These are phyloP conservation scores for Penaeus chinensis DNA, from an alignment of 1,140 invertebrate species.

Conservation along the genomic window DNA sequence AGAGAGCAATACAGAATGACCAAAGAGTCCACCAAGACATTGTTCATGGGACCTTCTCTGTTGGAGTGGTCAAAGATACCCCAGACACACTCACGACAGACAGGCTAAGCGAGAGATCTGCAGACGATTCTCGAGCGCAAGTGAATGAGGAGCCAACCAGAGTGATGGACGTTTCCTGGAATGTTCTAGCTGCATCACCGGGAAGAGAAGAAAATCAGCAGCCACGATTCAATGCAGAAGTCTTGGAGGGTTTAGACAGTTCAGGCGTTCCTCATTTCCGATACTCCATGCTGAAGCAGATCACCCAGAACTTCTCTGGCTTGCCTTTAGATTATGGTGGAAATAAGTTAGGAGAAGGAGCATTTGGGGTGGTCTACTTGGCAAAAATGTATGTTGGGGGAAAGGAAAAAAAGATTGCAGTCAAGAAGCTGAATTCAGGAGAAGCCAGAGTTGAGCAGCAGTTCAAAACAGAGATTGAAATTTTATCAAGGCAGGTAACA, in stretches of 20 bases:
- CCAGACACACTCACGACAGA: no score
- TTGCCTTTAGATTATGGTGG: conserved; percentile 65
- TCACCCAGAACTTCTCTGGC: conserved; percentile 67
- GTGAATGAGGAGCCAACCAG: no score
- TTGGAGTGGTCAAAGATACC: no score
- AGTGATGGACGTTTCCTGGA: no score
- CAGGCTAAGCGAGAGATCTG: no score
- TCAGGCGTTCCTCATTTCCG: conserved; percentile 68
- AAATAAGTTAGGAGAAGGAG: conserved; percentile 74
- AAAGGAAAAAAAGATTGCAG: conserved; percentile 71
- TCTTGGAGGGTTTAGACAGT: conserved; percentile 61
- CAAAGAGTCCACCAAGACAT: no score
- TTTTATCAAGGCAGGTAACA: conserved; percentile 65
- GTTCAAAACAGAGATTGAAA: conserved; percentile 77
- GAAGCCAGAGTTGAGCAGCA: conserved; percentile 70
- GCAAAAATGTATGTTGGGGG: conserved; percentile 68
- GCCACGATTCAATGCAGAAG: conserved; percentile 5
- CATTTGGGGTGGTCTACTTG: conserved; percentile 78
- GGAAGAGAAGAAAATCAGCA: not conserved
- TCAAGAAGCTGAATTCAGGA: conserved; percentile 74
- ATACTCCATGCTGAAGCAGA: conserved; percentile 68
- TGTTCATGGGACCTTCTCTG: no score
- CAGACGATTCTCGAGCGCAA: no score
- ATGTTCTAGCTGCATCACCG: no score
- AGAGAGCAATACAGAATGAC: no score